These are phyloP conservation scores for Phengaris alcon DNA, from an alignment of 2,888 invertebrate genomes.

Conservation along the genomic window DNA sequence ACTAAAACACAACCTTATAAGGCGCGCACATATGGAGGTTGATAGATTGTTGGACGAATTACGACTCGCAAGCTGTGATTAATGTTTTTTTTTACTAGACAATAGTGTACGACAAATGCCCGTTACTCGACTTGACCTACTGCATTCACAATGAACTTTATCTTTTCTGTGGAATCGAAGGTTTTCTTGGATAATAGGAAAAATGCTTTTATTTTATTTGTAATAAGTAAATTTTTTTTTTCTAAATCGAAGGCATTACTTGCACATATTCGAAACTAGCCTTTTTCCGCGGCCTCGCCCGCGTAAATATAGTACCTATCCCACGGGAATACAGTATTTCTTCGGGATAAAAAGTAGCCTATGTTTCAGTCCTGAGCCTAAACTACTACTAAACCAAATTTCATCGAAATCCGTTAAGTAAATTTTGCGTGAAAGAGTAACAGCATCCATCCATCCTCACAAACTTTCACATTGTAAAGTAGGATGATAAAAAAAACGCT, in stretches of 20 bases:
- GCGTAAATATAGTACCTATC: too few relatives aligned
- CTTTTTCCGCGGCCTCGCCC: too few relatives aligned
- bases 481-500: too few relatives aligned
- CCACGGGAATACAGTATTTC: too few relatives aligned
- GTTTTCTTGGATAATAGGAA: neutral
- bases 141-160: constrained; percentile 14
- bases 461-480: too few relatives aligned
- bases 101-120: constrained; percentile 37
- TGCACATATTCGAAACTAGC: neutral
- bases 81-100: constrained; percentile 44
- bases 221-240: neutral
- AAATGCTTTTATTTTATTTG: neutral
- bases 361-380: too few relatives aligned
- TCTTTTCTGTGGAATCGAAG: constrained; percentile 21
- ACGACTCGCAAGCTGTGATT: constrained; percentile 49
- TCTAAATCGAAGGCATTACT: neutral
- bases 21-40: constrained; percentile 57
- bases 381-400: too few relatives aligned
- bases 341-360: too few relatives aligned
- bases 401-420: too few relatives aligned
- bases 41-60: constrained; percentile 57
- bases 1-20: constrained; percentile 64
- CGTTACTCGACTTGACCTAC: constrained; percentile 27
- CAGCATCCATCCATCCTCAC: too few relatives aligned
- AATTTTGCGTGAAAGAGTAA: too few relatives aligned